A percentile compares a stretch with the other conserved stretches of the same genome.
Conservation (phyloP, 2,888 invertebrate genomes). For the Automeris io region DNA sequence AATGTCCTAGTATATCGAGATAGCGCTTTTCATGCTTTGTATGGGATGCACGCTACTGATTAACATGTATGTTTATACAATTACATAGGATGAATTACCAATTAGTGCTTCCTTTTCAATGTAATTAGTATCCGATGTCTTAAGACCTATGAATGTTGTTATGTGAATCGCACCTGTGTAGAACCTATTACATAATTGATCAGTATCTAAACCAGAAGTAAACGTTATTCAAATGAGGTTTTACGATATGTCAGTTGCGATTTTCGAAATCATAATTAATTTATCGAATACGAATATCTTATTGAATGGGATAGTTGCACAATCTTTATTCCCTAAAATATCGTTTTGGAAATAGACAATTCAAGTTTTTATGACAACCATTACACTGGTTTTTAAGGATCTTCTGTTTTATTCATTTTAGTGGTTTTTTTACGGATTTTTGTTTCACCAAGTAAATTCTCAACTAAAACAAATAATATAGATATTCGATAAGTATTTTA, state of each 20-base stretch:
- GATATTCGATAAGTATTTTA: too few relatives aligned
- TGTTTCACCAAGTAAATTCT: too few relatives aligned
- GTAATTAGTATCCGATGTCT: neutral
- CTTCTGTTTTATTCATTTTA: too few relatives aligned
- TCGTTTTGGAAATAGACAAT: neutral
- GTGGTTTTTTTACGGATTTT: too few relatives aligned
- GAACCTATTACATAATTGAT: conserved; percentile 1
- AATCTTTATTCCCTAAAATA: too few relatives aligned
- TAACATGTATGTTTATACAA: neutral
- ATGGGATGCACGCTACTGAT: neutral
- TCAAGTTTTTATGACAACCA: too few relatives aligned
- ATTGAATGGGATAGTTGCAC: too few relatives aligned
- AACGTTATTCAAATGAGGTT: neutral
- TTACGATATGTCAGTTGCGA: neutral
- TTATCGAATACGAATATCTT: too few relatives aligned
- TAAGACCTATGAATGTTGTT: conserved; percentile 1
- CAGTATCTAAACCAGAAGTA: conserved; percentile 2
- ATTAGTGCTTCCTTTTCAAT: conserved; percentile 9
- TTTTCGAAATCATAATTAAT: neutral
- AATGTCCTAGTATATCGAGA: too few relatives aligned
- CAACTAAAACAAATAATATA: too few relatives aligned
- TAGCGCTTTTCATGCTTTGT: too few relatives aligned
- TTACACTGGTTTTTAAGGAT: too few relatives aligned
- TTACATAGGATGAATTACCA: neutral
- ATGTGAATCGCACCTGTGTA: conserved; percentile 4